Conservation (phyloP, 2,888 invertebrate genomes). For the Hololepta plana region DNA sequence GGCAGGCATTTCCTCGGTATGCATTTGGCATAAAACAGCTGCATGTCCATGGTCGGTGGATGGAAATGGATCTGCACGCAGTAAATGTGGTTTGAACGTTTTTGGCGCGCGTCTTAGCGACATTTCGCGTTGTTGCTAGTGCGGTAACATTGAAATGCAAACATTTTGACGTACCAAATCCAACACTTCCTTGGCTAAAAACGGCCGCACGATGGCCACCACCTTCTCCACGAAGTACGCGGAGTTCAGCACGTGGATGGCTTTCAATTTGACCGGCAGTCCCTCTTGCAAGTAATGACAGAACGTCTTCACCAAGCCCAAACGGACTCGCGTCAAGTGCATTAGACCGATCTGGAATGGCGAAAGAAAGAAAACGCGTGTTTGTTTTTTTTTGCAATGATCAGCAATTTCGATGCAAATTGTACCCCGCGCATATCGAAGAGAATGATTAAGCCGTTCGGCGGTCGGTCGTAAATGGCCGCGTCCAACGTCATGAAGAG, state of each 20-base stretch:
- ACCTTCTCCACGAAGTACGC: slow-evolving; percentile 30
- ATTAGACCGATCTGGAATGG: slow-evolving; percentile 13
- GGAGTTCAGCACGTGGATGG: slow-evolving; percentile 45
- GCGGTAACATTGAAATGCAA: too few species aligned
- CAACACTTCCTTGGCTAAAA: slow-evolving; percentile 28
- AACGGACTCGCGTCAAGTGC: slow-evolving; percentile 15
- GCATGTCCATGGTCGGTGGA: slow-evolving; percentile 33
- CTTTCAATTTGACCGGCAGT: slow-evolving; percentile 43
- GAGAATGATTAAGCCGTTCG: slow-evolving; percentile 43
- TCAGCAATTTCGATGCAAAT: slow-evolving; percentile 17
- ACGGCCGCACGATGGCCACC: slow-evolving; percentile 27
- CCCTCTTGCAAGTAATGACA: slow-evolving; percentile 52
- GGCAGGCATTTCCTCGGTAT: slow-evolving; percentile 39
- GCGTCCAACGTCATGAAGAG: slow-evolving; percentile 25
- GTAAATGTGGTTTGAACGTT: too few species aligned
- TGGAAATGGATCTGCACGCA: slow-evolving; percentile 42
- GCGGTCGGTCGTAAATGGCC: slow-evolving; percentile 36
- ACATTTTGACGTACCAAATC: slow-evolving; percentile 20
- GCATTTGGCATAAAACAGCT: slow-evolving; percentile 34
- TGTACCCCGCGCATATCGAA: slow-evolving; percentile 49
- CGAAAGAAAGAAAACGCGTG: slow-evolving; percentile 3
- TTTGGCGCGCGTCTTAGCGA: too few species aligned
- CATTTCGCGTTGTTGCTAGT: not conserved
- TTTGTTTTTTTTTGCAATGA: not conserved
- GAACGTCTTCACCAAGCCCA: slow-evolving; percentile 34